A percentile compares a stretch with the other conserved stretches of the same genome.
Evolutionary conservation across 2,797 vertebrate genomes (phyloP).

Genomic region (Protosalanx chinensis): DNA sequence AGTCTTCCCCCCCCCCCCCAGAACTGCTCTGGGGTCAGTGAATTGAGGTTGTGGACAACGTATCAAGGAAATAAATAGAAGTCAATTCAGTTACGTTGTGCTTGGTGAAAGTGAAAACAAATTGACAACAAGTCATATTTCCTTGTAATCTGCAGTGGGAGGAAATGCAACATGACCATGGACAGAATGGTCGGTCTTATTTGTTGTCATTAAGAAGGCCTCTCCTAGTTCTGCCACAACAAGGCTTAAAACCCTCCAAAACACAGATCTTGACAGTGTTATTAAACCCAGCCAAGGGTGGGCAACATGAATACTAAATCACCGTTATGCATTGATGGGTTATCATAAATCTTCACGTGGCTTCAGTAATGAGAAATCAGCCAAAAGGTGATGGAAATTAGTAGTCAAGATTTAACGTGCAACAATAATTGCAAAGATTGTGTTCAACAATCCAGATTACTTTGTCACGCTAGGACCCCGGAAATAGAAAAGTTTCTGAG

Average conservation of each 20-base stretch:
- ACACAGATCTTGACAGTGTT: conserved; percentile 49
- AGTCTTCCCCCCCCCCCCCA: too few species aligned
- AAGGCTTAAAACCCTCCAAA: conserved; percentile 37
- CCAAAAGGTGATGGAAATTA: conserved; percentile 43
- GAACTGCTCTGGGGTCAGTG: background rate
- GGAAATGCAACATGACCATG: background rate
- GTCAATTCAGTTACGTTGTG: background rate
- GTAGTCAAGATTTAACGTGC: conserved; percentile 33
- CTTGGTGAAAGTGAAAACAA: background rate
- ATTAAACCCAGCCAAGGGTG: conserved; percentile 53
- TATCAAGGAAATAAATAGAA: background rate
- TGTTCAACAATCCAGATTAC: conserved; percentile 45
- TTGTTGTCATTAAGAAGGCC: conserved; percentile 6
- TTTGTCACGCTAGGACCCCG: conserved; percentile 10
- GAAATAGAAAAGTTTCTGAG: conserved; percentile 9
- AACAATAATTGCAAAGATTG: conserved; percentile 36
- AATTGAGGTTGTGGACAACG: background rate
- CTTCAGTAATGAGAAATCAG: conserved; percentile 40
- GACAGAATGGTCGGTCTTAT: background rate
- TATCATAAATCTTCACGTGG: conserved; percentile 41
- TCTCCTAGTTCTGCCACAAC: conserved; percentile 31
- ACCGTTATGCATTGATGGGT: conserved; percentile 41
- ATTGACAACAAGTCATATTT: background rate
- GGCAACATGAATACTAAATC: conserved; percentile 51
- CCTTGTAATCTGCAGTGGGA: background rate